Conservation (phyloP, 2,797 vertebrate genomes). For the Microchirus variegatus region DNA sequence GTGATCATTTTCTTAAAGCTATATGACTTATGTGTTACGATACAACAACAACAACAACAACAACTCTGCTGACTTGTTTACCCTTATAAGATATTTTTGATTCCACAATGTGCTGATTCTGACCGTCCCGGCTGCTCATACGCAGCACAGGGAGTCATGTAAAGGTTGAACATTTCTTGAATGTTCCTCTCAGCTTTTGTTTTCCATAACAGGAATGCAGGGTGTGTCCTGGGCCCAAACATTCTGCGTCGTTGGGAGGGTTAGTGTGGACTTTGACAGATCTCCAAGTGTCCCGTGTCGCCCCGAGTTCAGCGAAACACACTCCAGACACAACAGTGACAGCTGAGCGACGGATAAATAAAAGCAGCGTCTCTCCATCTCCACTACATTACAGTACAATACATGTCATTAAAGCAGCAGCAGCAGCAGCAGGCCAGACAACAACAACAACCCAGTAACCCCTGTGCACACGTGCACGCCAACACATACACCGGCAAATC, state of each 20-base stretch:
- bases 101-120: not conserved
- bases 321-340: constrained; percentile 98
- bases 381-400: constrained; percentile 40
- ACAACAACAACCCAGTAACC: constrained; percentile 56
- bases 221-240: constrained; percentile 74
- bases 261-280: constrained; percentile 84
- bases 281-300: constrained; percentile 82
- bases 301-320: constrained; percentile 71
- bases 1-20: too few species aligned
- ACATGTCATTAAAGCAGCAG: too few species aligned
- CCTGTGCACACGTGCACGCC: constrained; percentile 18
- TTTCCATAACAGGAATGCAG: constrained; percentile 73
- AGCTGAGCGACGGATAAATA: constrained; percentile 90
- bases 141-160: constrained; percentile 26
- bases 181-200: constrained; percentile 79
- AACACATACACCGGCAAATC: constrained; percentile 2
- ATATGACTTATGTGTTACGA: too few species aligned
- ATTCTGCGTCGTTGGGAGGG: constrained; percentile 84
- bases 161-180: constrained; percentile 51
- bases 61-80: too few species aligned
- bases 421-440: constrained; percentile 54
- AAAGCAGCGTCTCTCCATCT: constrained; percentile 90
- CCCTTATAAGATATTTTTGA: not conserved
- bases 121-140: not conserved
- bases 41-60: too few species aligned